Percentiles rank a stretch among this genome's conserved stretches.
phyloP scores from a whole-genome alignment of 1,140 invertebrate species.

The Aleiodes sp. region DNA sequence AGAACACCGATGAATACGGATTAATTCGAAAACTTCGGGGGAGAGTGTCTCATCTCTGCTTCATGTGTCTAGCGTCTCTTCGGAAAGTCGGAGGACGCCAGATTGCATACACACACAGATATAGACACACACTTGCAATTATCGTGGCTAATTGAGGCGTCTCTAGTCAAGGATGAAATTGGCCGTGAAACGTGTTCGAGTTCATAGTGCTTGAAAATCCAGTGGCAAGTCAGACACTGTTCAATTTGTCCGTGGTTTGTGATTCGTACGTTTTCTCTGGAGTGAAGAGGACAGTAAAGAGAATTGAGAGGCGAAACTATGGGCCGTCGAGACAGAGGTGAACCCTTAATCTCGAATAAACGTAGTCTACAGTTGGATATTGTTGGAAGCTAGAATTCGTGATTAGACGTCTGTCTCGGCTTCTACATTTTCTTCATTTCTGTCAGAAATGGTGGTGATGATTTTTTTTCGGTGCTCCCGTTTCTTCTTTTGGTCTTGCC shows the following conservation, averaged over 20 bases:
- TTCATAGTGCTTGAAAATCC: slow-evolving; percentile 20
- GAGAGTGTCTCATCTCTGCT: slow-evolving; percentile 6
- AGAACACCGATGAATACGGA: neutral
- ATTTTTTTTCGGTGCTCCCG: neutral
- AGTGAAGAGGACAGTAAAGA: neutral
- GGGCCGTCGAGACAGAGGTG: neutral
- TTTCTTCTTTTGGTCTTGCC: neutral
- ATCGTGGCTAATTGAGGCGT: slow-evolving; percentile 34
- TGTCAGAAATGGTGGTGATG: neutral
- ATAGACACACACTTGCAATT: slow-evolving; percentile 34
- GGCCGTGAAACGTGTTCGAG: slow-evolving; percentile 28
- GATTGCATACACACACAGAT: too few species aligned
- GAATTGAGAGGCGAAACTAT: neutral
- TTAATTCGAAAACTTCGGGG: slow-evolving; percentile 14
- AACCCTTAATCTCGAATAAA: slow-evolving; percentile 12
- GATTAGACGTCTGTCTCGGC: neutral
- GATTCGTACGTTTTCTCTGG: too few species aligned
- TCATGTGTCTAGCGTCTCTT: slow-evolving; percentile 1
- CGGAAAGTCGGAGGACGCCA: neutral
- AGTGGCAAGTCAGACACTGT: slow-evolving; percentile 27
- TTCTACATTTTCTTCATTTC: neutral
- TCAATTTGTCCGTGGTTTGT: slow-evolving; percentile 33
- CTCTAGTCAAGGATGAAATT: slow-evolving; percentile 41
- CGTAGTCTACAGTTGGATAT: too few species aligned
- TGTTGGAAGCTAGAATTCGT: too few species aligned